Percentiles rank a stretch among this genome's conserved stretches.
phyloP scores from a whole-genome alignment of 2,888 invertebrate genomes.

The Sinhomidia bicolor region DNA sequence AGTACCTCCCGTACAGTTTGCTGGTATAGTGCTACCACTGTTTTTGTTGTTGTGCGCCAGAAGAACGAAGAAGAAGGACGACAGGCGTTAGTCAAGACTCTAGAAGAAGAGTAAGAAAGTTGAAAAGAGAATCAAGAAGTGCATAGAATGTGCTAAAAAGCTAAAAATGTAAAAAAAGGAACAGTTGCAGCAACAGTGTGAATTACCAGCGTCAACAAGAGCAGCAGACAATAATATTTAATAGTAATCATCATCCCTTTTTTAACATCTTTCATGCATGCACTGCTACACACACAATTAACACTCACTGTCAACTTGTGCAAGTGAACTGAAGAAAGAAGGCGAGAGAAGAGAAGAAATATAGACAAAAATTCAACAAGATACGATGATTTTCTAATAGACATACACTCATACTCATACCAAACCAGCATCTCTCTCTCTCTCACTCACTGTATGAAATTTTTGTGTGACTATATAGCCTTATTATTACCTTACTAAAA shows the following conservation, averaged over 20 bases:
- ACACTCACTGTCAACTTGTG: conserved; percentile 65
- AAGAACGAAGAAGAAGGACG: background rate
- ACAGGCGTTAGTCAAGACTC: conserved; percentile 33
- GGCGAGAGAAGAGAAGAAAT: conserved; percentile 25
- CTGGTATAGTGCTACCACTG: background rate
- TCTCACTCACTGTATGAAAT: background rate
- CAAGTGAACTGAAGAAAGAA: conserved; percentile 52
- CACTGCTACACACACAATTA: conserved; percentile 41
- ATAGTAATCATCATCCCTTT: conserved; percentile 40
- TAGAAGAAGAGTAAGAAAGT: conserved; percentile 27
- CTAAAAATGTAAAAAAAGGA: conserved; percentile 30
- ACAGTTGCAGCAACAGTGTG: conserved; percentile 58
- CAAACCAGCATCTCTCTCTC: background rate
- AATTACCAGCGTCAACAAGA: conserved; percentile 62
- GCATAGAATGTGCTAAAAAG: conserved; percentile 33
- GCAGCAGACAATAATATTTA: conserved; percentile 54
- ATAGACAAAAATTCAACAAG: conserved; percentile 44
- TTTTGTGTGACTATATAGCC: conserved; percentile 10
- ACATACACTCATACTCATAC: too few species aligned
- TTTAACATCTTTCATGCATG: conserved; percentile 55
- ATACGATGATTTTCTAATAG: conserved; percentile 42
- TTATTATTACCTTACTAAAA: background rate
- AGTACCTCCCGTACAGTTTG: conserved; percentile 53
- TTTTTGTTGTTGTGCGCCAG: conserved; percentile 33
- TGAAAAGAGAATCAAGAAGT: conserved; percentile 22